These are phyloP conservation scores for Ochropleura leucogaster DNA, from an alignment of 2,888 invertebrate species.

Conservation along the genomic window DNA sequence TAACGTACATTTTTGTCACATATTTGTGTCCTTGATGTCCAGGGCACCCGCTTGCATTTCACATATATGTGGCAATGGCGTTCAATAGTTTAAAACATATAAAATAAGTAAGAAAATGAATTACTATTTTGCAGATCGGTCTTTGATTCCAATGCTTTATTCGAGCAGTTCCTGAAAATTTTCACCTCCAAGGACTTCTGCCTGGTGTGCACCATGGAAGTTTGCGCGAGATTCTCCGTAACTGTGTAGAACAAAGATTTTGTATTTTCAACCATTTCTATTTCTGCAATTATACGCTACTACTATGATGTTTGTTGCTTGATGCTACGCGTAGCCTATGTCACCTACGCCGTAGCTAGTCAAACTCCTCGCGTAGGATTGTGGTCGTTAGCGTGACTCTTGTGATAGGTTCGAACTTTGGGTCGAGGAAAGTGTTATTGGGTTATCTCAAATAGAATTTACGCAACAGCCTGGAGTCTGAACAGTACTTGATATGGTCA, in stretches of 20 bases:
- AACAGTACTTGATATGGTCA: background rate
- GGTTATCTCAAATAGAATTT: too few relatives aligned
- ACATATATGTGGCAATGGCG: too few relatives aligned
- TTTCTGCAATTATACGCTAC: too few relatives aligned
- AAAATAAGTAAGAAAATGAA: background rate
- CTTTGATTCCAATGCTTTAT: conserved; percentile 7
- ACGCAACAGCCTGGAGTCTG: too few relatives aligned
- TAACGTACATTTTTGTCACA: too few relatives aligned
- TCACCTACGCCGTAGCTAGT: conserved; percentile 13
- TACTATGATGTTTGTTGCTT: too few relatives aligned
- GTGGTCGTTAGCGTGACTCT: background rate
- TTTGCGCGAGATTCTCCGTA: conserved; percentile 19
- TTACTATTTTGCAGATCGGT: conserved; percentile 29
- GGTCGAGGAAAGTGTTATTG: too few relatives aligned
- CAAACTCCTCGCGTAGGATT: background rate
- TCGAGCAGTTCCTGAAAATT: conserved; percentile 13
- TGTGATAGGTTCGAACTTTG: background rate
- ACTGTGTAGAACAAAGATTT: conserved; percentile 13
- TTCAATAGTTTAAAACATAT: background rate
- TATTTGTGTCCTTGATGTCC: too few relatives aligned
- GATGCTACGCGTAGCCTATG: conserved; percentile 10
- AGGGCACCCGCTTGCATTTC: too few relatives aligned
- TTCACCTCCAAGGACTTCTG: conserved; percentile 39
- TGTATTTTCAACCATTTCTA: background rate
- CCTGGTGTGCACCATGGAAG: conserved; percentile 14